phyloP scores from a whole-genome alignment of 2,797 vertebrate genomes.

The Channa striata region DNA sequence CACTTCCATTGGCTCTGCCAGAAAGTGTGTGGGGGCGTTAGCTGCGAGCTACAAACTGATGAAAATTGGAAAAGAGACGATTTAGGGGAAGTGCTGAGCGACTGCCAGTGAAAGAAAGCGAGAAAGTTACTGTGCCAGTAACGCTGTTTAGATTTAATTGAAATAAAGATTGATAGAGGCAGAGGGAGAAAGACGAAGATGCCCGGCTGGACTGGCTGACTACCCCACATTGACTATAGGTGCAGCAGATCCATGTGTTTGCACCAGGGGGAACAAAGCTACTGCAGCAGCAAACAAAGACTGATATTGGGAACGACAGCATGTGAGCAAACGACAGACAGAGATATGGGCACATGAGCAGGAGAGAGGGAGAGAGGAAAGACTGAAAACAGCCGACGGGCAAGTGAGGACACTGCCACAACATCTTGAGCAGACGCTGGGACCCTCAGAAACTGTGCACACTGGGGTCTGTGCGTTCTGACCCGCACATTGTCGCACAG shows the following conservation, averaged over 20 bases:
- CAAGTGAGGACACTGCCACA: conserved; percentile 11
- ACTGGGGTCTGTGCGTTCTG: conserved; percentile 13
- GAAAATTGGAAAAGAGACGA: neutral
- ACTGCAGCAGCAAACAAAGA: conserved; percentile 30
- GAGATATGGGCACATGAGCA: conserved; percentile 13
- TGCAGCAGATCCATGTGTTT: conserved; percentile 18
- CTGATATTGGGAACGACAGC: conserved; percentile 34
- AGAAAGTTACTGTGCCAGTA: conserved; percentile 7
- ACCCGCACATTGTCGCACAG: conserved; percentile 1
- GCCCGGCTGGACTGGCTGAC: conserved; percentile 15
- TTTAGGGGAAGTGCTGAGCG: neutral
- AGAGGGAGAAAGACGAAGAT: conserved; percentile 8
- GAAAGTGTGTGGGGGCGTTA: neutral
- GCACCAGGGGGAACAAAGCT: conserved; percentile 19
- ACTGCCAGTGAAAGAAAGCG: neutral
- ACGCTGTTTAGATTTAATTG: conserved; percentile 32
- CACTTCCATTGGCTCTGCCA: neutral
- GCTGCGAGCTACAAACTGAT: neutral
- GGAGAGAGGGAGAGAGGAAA: conserved; percentile 5
- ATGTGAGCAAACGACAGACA: conserved; percentile 16
- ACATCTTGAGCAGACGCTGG: conserved; percentile 26
- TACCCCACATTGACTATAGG: conserved; percentile 8
- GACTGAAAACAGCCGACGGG: conserved; percentile 41
- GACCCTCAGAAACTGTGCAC: conserved; percentile 26
- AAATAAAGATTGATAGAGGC: conserved; percentile 30